Percentiles rank a stretch among this genome's conserved stretches.
phyloP scores from a whole-genome alignment of 2,797 vertebrate genomes.

The Selene dorsalis region DNA sequence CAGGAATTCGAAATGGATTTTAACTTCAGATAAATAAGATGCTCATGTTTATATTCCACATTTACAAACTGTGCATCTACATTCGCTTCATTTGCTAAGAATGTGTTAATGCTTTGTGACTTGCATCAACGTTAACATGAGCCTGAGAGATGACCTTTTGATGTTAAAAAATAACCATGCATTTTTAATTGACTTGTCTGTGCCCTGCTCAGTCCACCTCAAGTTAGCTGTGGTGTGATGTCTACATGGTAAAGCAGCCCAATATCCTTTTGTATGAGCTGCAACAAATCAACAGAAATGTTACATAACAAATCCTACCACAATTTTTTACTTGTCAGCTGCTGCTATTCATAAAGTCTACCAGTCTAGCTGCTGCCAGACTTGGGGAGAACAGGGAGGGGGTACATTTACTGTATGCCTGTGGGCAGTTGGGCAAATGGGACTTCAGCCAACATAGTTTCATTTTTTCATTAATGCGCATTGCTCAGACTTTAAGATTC shows the following conservation, averaged over 20 bases:
- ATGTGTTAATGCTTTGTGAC: neutral
- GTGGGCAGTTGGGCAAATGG: slow-evolving; percentile 4
- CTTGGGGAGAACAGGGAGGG: neutral
- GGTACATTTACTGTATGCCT: slow-evolving; percentile 4
- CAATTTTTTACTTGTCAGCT: neutral
- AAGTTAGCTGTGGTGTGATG: neutral
- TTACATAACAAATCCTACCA: neutral
- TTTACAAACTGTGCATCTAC: neutral
- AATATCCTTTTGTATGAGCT: neutral
- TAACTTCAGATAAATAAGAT: neutral
- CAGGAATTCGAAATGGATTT: neutral
- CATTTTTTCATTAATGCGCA: slow-evolving; percentile 1
- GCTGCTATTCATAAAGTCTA: no score
- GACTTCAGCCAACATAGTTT: slow-evolving; percentile 13
- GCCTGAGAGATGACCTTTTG: neutral
- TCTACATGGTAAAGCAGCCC: neutral
- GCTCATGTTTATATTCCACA: neutral
- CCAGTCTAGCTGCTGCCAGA: neutral
- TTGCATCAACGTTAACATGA: neutral
- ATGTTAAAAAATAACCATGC: neutral
- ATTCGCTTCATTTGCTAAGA: neutral
- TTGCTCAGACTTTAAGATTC: slow-evolving; percentile 1
- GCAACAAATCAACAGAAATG: neutral
- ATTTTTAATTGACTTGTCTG: neutral
- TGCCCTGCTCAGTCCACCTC: neutral